Base-by-base conservation (phyloP, 1,140 invertebrate species). In the Bursaphelenchus mucronatus region DNA sequence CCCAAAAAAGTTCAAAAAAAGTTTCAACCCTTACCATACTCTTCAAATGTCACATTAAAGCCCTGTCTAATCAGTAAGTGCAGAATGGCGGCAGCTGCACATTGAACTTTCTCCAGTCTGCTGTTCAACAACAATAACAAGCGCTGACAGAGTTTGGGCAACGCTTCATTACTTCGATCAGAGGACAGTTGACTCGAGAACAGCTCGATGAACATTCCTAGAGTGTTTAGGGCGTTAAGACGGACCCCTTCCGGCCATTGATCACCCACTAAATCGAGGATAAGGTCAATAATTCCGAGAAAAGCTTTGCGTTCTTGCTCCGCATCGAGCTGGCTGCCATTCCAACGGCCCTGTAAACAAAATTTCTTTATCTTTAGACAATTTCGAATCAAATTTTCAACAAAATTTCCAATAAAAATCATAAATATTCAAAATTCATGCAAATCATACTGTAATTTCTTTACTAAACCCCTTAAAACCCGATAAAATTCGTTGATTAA, bases 181-280 rank as follows among this genome's bases (percentile, higher is more conserved):
- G 61, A n/a, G n/a, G 58, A 59, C 17, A 63, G 30, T 21, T 39
- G 58, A 17, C 10, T 21, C 63, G 79, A 11, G 68, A 83, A 84
- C 83, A 93, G 91, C 82, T 91, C 92, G 43, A 95, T 89, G 74
- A 94, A 94, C 0, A 90, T 88, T 72, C 92, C 86, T 30, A 95
- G 82, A 0, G 90, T 88, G 9, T 91, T 91, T 83, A 96, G 94
- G 4, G 93, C 87, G 79, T 95, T 91, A 71, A 90, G 89, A 71
- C 91, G 88, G 30, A 95, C 82, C 10, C 86, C 87, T 82, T 95
- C 92, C 40, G 91, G 93, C 79, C 95, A 92, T 4, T 90, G 89
- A 30, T 90, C 86, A 82, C 90, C 88, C 10, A 96, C 84, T 71
- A 94, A 89, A 6, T 87, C 87, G n/a, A 96, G 79, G 78, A 94